Evolutionary conservation across 2,888 invertebrate species (phyloP), one percentile per base, ranked within the genome.

Genomic region (Xestia c-nigrum): DNA sequence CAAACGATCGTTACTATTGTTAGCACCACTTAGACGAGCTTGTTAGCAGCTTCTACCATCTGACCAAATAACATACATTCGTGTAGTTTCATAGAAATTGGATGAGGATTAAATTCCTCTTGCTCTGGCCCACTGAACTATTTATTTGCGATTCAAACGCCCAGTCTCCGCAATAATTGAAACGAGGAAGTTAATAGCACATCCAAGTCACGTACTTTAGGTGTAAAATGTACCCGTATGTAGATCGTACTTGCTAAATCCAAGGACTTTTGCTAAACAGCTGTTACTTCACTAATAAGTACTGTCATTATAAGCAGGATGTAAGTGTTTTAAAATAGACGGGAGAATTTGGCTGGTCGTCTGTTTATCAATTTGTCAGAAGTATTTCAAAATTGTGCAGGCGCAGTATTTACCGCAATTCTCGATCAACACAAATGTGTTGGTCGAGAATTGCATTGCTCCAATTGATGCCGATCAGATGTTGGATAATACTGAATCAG

Each of bases 121-220:
- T 52, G 40, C 43, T 24, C 6, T 47, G 47, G 31, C 5, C 40
- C 14, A n/a, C 12, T 12, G 16, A 31, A 19, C 40, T 55, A 16
- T 52, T 65, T 59, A 16, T 43, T 64, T 55, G 43, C 43, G 16
- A 59, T 57, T 65, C 1, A 61, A 66, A 64, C 43, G 52, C 55
- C 31, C 31, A 66, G 31, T 55, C 14, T 80, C 46, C 59, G 71
- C 64, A 68, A 63, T 74, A 50, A 70, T 47, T 76, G 24, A 69
- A 55, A 67, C 52, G 19, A 75, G 76, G 75, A 83, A 83, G 61
- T 74, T 67, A 55, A 59, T 76, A 63, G 21, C 74, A 72, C 50
- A 74, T 68, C 31, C 73, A 63, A 66, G 72, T 72, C 83, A 83
- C 80, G 72, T 84, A 80, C n/a, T 61, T 55, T 3, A 38, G n/a